Evolutionary conservation across 2,888 invertebrate species (phyloP).

Genomic region (Eledona agricola): DNA sequence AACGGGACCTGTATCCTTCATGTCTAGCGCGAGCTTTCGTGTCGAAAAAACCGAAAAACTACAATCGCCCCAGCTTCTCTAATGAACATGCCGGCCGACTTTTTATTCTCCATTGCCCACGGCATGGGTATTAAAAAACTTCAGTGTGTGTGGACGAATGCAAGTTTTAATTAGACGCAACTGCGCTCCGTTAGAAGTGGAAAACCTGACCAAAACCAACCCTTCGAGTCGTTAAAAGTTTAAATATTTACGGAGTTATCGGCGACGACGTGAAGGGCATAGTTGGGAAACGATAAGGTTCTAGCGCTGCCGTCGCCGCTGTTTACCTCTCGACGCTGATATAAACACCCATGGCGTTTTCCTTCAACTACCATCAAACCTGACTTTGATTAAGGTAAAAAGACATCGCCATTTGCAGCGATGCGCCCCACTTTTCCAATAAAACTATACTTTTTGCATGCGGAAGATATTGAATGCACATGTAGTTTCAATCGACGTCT

Average conservation of each 20-base stretch:
- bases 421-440: too few species aligned
- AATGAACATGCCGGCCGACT: too few species aligned
- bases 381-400: too few species aligned
- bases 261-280: conserved; percentile 19
- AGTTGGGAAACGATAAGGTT: conserved; percentile 27
- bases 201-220: conserved; percentile 28
- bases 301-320: conserved; percentile 26
- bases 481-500: too few species aligned
- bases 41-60: conserved; percentile 1
- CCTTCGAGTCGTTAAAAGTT: conserved; percentile 17
- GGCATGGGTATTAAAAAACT: too few species aligned
- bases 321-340: conserved; percentile 24
- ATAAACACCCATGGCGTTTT: conserved; percentile 26
- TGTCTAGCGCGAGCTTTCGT: conserved; percentile 6
- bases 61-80: too few species aligned
- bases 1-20: conserved; percentile 27
- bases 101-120: too few species aligned
- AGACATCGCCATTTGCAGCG: too few species aligned
- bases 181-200: conserved; percentile 24
- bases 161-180: conserved; percentile 33
- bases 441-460: too few species aligned
- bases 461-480: too few species aligned
- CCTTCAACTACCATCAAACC: too few species aligned
- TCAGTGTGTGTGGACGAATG: conserved; percentile 16
- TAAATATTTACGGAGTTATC: conserved; percentile 31